A percentile compares a stretch with the other conserved stretches of the same genome.
Conservation (phyloP, 2,888 invertebrate genomes). For the Acleris cristana region DNA sequence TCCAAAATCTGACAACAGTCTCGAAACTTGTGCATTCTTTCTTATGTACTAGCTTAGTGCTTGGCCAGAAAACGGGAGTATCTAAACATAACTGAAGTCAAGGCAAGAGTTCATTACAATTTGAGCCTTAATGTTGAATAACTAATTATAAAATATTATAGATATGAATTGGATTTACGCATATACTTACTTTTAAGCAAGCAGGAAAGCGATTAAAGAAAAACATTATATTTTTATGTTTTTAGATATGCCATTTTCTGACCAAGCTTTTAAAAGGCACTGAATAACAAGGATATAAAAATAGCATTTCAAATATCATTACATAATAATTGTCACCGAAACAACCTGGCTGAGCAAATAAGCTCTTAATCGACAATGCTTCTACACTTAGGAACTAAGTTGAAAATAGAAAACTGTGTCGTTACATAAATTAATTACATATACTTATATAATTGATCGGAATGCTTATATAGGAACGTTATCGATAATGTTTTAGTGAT, state of each 20-base stretch:
- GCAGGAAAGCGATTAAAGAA: too few species aligned
- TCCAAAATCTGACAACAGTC: constrained; percentile 53
- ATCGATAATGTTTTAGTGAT: background rate
- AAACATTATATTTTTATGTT: background rate
- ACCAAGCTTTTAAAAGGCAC: constrained; percentile 54
- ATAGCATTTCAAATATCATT: constrained; percentile 44
- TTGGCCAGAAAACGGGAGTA: background rate
- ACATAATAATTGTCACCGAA: constrained; percentile 37
- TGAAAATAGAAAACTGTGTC: constrained; percentile 8
- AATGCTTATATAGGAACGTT: constrained; percentile 24
- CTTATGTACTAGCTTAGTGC: constrained; percentile 3
- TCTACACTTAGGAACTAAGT: constrained; percentile 51
- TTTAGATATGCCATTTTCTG: background rate
- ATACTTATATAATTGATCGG: background rate
- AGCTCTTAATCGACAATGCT: constrained; percentile 21
- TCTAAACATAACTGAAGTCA: too few species aligned
- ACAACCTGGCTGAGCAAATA: constrained; percentile 40
- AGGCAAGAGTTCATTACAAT: too few species aligned
- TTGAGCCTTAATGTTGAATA: too few species aligned
- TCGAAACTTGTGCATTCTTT: constrained; percentile 44
- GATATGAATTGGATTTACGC: too few species aligned
- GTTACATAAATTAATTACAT: background rate
- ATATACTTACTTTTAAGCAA: too few species aligned
- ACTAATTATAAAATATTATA: too few species aligned
- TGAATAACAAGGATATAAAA: constrained; percentile 46